Conservation (phyloP, 2,888 invertebrate species). For the Cremastinae sp. region DNA sequence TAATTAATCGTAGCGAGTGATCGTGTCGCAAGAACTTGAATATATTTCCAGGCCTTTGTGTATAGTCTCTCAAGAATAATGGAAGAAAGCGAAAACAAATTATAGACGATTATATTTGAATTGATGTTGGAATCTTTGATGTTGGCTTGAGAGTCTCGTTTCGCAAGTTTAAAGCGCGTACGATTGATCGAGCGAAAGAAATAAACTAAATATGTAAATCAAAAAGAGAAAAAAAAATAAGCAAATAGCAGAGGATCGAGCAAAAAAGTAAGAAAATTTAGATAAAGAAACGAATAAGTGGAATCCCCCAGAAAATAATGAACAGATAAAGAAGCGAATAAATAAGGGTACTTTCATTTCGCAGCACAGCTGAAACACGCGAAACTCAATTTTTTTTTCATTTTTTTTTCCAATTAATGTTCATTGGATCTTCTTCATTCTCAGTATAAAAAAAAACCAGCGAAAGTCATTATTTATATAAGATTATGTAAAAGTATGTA, state of each 20-base stretch:
- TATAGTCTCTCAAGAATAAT: constrained; percentile 21
- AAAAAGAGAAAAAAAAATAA: constrained; percentile 41
- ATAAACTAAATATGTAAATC: constrained; percentile 44
- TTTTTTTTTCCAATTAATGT: constrained; percentile 33
- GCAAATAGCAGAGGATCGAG: constrained; percentile 58
- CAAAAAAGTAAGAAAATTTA: constrained; percentile 52
- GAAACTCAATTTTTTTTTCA: constrained; percentile 36
- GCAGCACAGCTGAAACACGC: constrained; percentile 52
- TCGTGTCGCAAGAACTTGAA: constrained; percentile 20
- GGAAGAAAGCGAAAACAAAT: constrained; percentile 24
- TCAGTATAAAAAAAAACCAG: constrained; percentile 31
- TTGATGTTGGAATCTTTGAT: constrained; percentile 52
- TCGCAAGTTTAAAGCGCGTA: constrained; percentile 39
- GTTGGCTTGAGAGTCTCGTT: constrained; percentile 55
- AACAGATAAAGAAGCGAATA: constrained; percentile 2
- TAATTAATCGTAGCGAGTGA: constrained; percentile 22
- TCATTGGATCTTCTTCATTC: constrained; percentile 42
- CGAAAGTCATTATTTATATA: constrained; percentile 62
- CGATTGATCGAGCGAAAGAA: constrained; percentile 48
- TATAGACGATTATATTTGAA: constrained; percentile 42
- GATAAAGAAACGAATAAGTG: constrained; percentile 3
- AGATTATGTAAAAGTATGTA: constrained; percentile 66
- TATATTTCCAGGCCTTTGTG: constrained; percentile 24
- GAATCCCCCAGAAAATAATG: constrained; percentile 9
- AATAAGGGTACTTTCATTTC: constrained; percentile 27